Conservation (phyloP, 2,797 vertebrate genomes). For the Aplochiton taeniatus region DNA sequence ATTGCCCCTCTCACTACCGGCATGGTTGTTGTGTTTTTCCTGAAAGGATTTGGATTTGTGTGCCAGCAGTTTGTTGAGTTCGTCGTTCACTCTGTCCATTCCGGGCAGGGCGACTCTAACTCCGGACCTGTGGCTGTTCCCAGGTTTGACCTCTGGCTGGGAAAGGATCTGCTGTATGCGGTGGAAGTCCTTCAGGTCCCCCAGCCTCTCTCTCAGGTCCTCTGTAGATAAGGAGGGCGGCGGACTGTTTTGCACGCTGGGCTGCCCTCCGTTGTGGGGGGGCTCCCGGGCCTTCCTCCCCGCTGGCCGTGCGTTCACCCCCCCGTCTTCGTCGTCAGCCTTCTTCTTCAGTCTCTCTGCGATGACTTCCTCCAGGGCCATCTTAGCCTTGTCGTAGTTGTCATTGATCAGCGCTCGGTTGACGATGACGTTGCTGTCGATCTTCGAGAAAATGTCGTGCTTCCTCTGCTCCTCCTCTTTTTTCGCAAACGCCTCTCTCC, state of each 20-base stretch:
- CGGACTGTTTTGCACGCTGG: slow-evolving; percentile 27
- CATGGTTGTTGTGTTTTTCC: slow-evolving; percentile 22
- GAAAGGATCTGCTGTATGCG: slow-evolving; percentile 63
- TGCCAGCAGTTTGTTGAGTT: slow-evolving; percentile 27
- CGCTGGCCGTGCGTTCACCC: slow-evolving; percentile 19
- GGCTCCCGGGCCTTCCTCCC: slow-evolving; percentile 35
- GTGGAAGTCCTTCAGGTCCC: slow-evolving; percentile 59
- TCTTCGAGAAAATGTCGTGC: slow-evolving; percentile 41
- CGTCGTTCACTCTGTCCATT: slow-evolving; percentile 36
- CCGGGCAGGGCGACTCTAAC: slow-evolving; percentile 35
- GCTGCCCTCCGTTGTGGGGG: slow-evolving; percentile 23
- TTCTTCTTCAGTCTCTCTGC: slow-evolving; percentile 64
- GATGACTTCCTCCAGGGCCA: slow-evolving; percentile 76
- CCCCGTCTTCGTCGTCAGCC: slow-evolving; percentile 24
- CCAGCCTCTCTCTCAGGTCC: slow-evolving; percentile 53
- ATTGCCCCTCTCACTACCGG: slow-evolving; percentile 1
- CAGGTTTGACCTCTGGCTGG: slow-evolving; percentile 54
- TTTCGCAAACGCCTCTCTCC: slow-evolving; percentile 64
- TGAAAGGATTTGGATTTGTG: slow-evolving; percentile 26
- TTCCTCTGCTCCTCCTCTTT: slow-evolving; percentile 56
- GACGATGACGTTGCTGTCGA: slow-evolving; percentile 50
- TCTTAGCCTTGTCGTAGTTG: slow-evolving; percentile 74
- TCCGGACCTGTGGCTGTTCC: slow-evolving; percentile 43
- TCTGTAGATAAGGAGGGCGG: slow-evolving; percentile 17
- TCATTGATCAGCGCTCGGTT: slow-evolving; percentile 69